These are phyloP conservation scores for Brachycybe producta DNA, from an alignment of 2,888 invertebrate genomes.

Conservation along the genomic window DNA sequence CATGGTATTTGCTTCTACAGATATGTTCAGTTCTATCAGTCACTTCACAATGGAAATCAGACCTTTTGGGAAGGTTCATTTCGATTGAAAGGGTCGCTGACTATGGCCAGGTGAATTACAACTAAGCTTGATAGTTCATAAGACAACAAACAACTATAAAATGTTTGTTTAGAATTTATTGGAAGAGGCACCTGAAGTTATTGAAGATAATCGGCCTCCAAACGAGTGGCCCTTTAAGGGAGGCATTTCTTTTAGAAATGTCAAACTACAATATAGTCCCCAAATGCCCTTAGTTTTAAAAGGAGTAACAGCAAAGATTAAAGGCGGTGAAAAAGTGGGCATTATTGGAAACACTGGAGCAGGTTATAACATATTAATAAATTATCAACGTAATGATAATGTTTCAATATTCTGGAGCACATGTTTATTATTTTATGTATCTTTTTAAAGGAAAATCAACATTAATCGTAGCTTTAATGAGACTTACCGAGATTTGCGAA, in stretches of 20 bases:
- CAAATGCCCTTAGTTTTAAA: conserved; percentile 36
- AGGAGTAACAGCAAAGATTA: conserved; percentile 36
- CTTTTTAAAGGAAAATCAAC: conserved; percentile 41
- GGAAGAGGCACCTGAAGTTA: conserved; percentile 29
- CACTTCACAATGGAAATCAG: conserved; percentile 30
- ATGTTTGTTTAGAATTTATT: conserved; percentile 24
- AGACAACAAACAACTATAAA: not conserved
- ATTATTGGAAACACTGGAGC: conserved; percentile 45
- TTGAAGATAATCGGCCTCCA: conserved; percentile 28
- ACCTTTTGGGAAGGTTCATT: conserved; percentile 34
- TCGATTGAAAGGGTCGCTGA: conserved; percentile 36
- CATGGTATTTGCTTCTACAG: conserved; percentile 22
- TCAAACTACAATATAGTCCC: conserved; percentile 34
- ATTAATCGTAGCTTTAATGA: conserved; percentile 44
- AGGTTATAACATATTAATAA: conserved; percentile 33
- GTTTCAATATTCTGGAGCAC: not conserved
- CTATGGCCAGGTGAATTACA: conserved; percentile 31
- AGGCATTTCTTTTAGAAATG: conserved; percentile 32
- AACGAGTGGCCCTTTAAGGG: conserved; percentile 35
- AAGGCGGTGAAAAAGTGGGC: conserved; percentile 40
- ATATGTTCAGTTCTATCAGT: conserved; percentile 29
- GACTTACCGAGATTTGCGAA: conserved; percentile 42
- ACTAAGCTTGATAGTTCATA: not conserved
- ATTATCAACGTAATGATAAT: not conserved
- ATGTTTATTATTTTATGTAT: conserved; percentile 2